Evolutionary conservation across 2,113 vertebrate genomes (phyloP), one percentile per base, ranked within the genome.

Genomic region (Ciconia boyciana): DNA sequence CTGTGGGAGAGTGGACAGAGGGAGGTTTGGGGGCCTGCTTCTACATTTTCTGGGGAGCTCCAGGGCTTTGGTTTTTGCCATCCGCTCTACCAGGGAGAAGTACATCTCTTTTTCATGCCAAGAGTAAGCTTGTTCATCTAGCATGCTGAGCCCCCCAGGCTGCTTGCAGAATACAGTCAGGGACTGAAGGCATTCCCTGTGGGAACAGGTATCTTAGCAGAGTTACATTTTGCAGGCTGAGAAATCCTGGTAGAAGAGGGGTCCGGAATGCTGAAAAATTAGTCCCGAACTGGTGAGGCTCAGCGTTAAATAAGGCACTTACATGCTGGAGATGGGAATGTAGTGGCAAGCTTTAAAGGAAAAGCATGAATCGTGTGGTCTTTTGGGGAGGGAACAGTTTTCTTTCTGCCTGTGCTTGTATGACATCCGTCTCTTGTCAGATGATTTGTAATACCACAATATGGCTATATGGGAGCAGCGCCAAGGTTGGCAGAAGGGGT

Each of bases 401-500:
- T 92, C 60, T 75, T 91, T 39, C 72, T 81, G 80, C 15, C 43
- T 55, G 43, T 24, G n/a, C 46, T 79, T 46, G 32, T 49, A 4
- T 60, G 76, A 54, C 51, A 81, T 41, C 18, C 5, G 0, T 18
- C 3, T 11, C 71, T 77, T n/a, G 68, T 66, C 72, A 86, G 49
- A 62, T 70, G 77, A 74, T 77, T 71, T 69, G 25, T 39, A 86
- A 65, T 62, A 54, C 34, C 39, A 54, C 89, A 91, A 75, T 84
- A 92, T 78, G 87, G 89, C 72, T 69, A 2, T 24, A 29, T 26
- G 51, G 85, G 77, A 96, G 51, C 80, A 75, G 51, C 0, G 60
- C 94, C 93, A 95, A 43, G 71, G 64, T 24, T 84, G 83, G 72
- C 94, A 94, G 93, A 55, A 90, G 64, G 68, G 66, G 11, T 83